Conservation (phyloP, 2,797 vertebrate species). For the Chloroceryle inda region DNA sequence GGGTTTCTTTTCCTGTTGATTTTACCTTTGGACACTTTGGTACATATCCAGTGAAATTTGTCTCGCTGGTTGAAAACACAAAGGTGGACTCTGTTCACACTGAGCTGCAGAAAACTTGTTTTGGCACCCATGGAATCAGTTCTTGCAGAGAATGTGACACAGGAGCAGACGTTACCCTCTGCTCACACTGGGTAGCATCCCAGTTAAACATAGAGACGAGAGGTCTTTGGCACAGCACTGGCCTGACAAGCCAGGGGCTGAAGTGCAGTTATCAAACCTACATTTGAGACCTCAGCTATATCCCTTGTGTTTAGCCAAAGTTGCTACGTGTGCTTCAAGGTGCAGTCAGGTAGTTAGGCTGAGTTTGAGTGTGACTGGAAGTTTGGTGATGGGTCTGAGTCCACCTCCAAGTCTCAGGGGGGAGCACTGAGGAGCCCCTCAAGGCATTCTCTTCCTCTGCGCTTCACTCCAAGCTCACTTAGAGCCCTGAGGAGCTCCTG, state of each 20-base stretch:
- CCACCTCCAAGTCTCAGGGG: not conserved
- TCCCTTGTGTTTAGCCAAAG: not conserved
- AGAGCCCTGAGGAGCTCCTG: not conserved
- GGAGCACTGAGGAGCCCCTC: not conserved
- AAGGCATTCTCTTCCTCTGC: not conserved
- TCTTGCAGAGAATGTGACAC: not conserved
- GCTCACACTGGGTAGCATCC: not conserved
- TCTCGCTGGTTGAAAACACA: not conserved
- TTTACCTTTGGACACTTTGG: not conserved
- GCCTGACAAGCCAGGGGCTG: not conserved
- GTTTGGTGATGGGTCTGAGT: not conserved
- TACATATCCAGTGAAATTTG: not conserved
- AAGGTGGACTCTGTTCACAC: not conserved
- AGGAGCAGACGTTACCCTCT: not conserved
- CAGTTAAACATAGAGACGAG: not conserved
- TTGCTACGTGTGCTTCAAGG: not conserved
- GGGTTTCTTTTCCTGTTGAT: not conserved
- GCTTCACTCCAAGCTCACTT: not conserved
- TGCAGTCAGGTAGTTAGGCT: not conserved
- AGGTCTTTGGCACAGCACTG: not conserved
- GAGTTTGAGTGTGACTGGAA: not conserved
- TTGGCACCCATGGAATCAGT: rapidly evolving
- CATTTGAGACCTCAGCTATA: not conserved
- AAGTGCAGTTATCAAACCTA: not conserved
- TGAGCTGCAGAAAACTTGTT: not conserved